Conservation (phyloP, 37 sponge, comb jelly and placozoan species). For the Halichondria panicea region DNA sequence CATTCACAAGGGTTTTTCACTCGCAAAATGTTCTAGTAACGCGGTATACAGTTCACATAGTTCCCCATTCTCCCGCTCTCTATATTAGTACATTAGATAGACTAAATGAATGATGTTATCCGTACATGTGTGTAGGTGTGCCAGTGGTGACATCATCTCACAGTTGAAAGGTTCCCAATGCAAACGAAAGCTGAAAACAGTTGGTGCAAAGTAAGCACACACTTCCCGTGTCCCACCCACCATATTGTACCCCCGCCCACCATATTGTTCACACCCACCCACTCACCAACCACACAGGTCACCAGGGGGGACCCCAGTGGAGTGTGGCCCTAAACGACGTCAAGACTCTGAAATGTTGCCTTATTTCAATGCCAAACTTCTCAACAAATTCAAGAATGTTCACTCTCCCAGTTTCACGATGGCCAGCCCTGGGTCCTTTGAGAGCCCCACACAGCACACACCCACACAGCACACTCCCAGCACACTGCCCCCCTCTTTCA, state of each 20-base stretch:
- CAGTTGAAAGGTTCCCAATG: slow-evolving; percentile 55
- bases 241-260: neutral
- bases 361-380: slow-evolving; percentile 58
- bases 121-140: no score
- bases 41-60: no score
- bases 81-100: no score
- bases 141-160: no score
- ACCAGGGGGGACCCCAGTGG: slow-evolving; percentile 76
- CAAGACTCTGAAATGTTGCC: slow-evolving; percentile 24
- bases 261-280: neutral
- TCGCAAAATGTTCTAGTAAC: no score
- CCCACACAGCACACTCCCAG: no score
- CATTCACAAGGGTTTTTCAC: no score
- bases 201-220: neutral
- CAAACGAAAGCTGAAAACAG: slow-evolving; percentile 33
- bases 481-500: no score
- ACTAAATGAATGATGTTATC: no score
- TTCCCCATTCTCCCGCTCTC: no score
- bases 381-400: slow-evolving; percentile 62
- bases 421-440: slow-evolving; percentile 59
- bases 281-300: slow-evolving; percentile 30
- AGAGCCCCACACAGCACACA: slow-evolving; percentile 26
- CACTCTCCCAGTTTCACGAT: slow-evolving; percentile 22
- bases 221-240: neutral
- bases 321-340: slow-evolving; percentile 24